phyloP scores from a whole-genome alignment of 2,888 invertebrate species.

The Mimachlamys varia region DNA sequence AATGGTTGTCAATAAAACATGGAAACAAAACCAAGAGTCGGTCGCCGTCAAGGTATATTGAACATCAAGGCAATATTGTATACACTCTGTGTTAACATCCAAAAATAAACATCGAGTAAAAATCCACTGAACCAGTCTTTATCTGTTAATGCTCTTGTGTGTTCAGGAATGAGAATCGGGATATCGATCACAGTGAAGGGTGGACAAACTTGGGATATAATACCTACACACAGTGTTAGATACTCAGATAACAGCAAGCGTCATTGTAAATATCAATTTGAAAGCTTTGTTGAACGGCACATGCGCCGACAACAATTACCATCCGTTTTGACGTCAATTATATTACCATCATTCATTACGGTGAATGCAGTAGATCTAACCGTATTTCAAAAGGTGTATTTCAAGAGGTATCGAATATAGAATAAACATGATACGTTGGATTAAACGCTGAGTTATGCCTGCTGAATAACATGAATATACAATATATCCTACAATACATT shows the following conservation, averaged over 20 bases:
- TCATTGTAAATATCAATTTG: conserved; percentile 10
- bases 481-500: neutral
- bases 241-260: neutral
- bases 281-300: neutral
- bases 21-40: neutral
- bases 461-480: neutral
- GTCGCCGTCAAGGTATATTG: neutral
- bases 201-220: neutral
- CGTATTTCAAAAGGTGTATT: neutral
- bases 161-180: conserved; percentile 14
- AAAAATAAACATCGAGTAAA: neutral
- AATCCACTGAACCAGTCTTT: neutral
- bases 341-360: neutral
- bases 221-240: neutral
- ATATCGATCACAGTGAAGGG: neutral
- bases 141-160: conserved; percentile 14
- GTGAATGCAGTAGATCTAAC: neutral
- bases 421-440: neutral
- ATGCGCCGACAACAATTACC: neutral
- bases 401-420: neutral
- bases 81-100: neutral
- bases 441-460: neutral
- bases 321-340: neutral
- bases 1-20: neutral
- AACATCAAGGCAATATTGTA: neutral